Percentiles rank a stretch among this genome's conserved stretches.
phyloP scores from a whole-genome alignment of 2,888 invertebrate genomes.

The Pinctada fucata region DNA sequence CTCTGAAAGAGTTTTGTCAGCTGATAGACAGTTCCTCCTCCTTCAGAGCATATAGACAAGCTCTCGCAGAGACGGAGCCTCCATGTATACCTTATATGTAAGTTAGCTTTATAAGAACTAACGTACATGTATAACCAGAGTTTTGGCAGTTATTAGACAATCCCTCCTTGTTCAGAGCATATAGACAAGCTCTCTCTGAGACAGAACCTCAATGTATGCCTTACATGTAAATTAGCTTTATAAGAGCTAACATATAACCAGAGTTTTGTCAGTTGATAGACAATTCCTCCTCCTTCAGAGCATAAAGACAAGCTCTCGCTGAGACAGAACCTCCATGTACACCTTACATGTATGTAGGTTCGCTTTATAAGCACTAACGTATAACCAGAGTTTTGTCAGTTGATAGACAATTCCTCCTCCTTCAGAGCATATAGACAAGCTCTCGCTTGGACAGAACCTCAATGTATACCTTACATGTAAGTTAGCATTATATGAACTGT shows the following conservation, averaged over 20 bases:
- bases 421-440: conserved; percentile 98
- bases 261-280: conserved; percentile 98
- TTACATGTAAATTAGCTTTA: conserved; percentile 88
- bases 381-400: conserved; percentile 88
- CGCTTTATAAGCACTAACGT: too few species aligned
- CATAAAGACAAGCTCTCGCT: conserved; percentile 95
- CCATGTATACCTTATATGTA: conserved; percentile 99
- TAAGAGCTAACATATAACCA: conserved; percentile 18
- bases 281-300: conserved; percentile 97
- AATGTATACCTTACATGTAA: conserved; percentile 99
- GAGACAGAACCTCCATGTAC: conserved; percentile 98
- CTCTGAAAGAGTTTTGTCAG: conserved; percentile 94
- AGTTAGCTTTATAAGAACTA: conserved; percentile 76
- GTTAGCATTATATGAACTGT: conserved; percentile 72
- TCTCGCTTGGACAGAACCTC: conserved; percentile 94
- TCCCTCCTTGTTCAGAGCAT: conserved; percentile 98
- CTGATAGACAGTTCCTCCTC: conserved; percentile 98
- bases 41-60: conserved; percentile 96
- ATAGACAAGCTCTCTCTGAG: conserved; percentile 94
- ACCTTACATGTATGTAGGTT: conserved; percentile 96
- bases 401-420: conserved; percentile 98
- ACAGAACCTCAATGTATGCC: conserved; percentile 99
- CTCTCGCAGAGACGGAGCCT: conserved; percentile 94
- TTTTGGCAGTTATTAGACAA: conserved; percentile 98
- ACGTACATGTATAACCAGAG: conserved; percentile 78